phyloP scores from a whole-genome alignment of 2,888 invertebrate genomes.

The Horisme vitalbata region DNA sequence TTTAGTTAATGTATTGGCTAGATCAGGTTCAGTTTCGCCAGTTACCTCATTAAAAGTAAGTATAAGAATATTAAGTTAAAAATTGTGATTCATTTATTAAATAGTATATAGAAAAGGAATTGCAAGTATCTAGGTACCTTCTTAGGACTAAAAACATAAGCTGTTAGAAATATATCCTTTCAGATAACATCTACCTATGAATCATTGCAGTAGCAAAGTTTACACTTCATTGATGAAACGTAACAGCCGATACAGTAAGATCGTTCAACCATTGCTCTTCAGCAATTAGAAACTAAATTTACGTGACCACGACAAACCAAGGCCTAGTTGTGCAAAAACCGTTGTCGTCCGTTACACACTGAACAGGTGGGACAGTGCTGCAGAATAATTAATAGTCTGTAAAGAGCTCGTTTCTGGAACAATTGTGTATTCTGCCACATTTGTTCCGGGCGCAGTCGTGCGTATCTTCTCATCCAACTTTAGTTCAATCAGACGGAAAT shows the following conservation, averaged over 20 bases:
- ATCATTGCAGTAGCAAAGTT: conserved; percentile 25
- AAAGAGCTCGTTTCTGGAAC: conserved; percentile 53
- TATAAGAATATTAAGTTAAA: too few relatives aligned
- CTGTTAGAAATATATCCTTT: too few relatives aligned
- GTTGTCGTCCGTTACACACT: conserved; percentile 64
- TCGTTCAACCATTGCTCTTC: conserved; percentile 28
- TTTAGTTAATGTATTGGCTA: too few relatives aligned
- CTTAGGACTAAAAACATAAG: too few relatives aligned
- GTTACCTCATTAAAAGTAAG: too few relatives aligned
- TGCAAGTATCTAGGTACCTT: too few relatives aligned
- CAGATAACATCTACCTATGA: too few relatives aligned
- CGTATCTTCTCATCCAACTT: conserved; percentile 58
- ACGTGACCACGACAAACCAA: conserved; percentile 54
- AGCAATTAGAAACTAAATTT: conserved; percentile 54
- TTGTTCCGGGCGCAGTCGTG: conserved; percentile 59
- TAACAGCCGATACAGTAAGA: conserved; percentile 31
- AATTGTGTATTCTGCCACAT: conserved; percentile 62
- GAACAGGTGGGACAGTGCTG: conserved; percentile 45
- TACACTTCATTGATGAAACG: conserved; percentile 36
- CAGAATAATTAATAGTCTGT: conserved; percentile 14
- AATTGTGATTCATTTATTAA: too few relatives aligned
- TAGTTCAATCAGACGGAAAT: conserved; percentile 58
- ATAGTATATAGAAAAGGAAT: too few relatives aligned
- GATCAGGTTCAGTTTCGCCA: too few relatives aligned
- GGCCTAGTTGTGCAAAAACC: conserved; percentile 70